phyloP scores from a whole-genome alignment of 2,797 vertebrate genomes.

The Anniella stebbinsi region DNA sequence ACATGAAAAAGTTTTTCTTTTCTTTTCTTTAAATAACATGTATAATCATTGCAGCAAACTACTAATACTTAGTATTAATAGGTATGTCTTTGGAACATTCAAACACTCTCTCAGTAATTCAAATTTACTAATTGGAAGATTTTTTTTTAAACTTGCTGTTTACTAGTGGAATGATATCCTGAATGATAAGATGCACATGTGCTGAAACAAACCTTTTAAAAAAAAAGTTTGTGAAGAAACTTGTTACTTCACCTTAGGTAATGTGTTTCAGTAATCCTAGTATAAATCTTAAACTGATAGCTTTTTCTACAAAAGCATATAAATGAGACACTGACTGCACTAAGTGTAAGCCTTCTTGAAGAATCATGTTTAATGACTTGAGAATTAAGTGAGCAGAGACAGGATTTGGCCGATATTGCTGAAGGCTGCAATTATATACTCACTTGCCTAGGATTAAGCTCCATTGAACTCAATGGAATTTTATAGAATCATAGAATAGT shows the following conservation, averaged over 20 bases:
- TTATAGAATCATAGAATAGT: too few relatives aligned
- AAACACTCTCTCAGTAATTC: background rate
- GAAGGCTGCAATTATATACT: background rate
- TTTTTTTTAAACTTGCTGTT: background rate
- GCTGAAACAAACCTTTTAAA: background rate
- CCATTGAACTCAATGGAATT: background rate
- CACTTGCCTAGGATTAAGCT: background rate
- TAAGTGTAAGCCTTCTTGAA: conserved; percentile 41
- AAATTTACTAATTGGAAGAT: background rate
- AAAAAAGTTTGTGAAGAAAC: background rate
- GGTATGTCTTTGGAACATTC: background rate
- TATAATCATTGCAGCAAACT: background rate
- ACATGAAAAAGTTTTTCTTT: background rate
- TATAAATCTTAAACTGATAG: background rate
- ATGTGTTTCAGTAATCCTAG: background rate
- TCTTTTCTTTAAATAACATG: background rate
- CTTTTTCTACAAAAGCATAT: conserved; percentile 8
- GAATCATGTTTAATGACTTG: conserved; percentile 26
- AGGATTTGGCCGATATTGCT: background rate
- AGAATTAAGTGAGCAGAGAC: conserved; percentile 39
- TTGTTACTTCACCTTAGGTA: background rate
- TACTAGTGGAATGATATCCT: background rate
- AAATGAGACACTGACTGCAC: conserved; percentile 1
- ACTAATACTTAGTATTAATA: background rate
- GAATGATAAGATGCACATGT: background rate